Evolutionary conservation across 2,113 vertebrate genomes (phyloP), one percentile per base, ranked within the genome.

Genomic region (Melospiza georgiana): DNA sequence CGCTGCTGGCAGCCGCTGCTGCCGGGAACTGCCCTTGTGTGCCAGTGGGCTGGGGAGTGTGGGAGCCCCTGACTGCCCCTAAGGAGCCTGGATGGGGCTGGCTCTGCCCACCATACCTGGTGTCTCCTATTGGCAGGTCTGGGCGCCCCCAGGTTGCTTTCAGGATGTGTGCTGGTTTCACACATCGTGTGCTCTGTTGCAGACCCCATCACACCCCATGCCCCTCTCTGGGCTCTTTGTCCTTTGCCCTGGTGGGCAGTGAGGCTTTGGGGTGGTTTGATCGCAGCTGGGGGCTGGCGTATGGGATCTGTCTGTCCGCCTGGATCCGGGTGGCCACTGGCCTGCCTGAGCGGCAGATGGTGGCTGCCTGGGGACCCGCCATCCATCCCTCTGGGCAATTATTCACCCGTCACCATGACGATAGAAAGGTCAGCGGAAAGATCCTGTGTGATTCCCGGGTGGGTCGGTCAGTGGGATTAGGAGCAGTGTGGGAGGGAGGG

Each of bases 351-450:
- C 14, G 3, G 96, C 95, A 96, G 96, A 96, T 96, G 96, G 97
- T 92, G 92, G 75, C 96, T 96, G 96, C 95, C 95, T 96, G 75
- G 95, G 97, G 97, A 96, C 95, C 78, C 2, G 48, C 75, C 23
- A 69, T 91, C 93, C 84, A 1, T 77, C 87, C 94, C 95, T 96
- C 87, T 0, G 68, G 95, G 93, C 1, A 79, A 95, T 97, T 96
- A 96, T 97, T 97, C 93, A 85, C 90, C 79, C 92, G 94, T 97
- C 95, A 12, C 97, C 97, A 97, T 96, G 95, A 88, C 93, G 72
- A 97, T 96, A 21, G 92, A 94, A 96, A 96, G 96, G 96, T 97
- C 96, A 97, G 92, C 62, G 0, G 88, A 96, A 94, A 95, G 96
- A 96, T 95, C 94, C 89, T 14, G 5, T 95, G 85, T 89, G 84